Evolutionary conservation across 2,113 vertebrate species (phyloP), one percentile per base, ranked within the genome.

Genomic region (Upupa epops): DNA sequence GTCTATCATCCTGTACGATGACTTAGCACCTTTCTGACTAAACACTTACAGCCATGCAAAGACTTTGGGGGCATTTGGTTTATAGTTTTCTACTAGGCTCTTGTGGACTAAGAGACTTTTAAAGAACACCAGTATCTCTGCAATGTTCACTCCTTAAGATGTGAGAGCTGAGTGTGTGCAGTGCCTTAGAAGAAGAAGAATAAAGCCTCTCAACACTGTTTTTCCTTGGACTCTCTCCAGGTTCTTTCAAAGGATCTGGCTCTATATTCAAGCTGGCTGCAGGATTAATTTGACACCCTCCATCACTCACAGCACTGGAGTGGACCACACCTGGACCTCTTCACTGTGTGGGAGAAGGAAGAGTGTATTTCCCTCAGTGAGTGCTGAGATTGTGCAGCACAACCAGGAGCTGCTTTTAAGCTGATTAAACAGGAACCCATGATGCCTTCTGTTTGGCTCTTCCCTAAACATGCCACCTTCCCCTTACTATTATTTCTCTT

Each of bases 181-280:
- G 19, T n/a, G 79, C 14, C 26, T 22, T 21, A 65, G 21, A 87
- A n/a, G n/a, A n/a, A n/a, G n/a, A 71, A 9, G 25, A 34, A 12
- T 46, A 49, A 66, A 69, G 11, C 45, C 8, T 54, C 60, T 93
- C 85, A 93, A 40, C 4, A 13, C 34, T 65, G 22, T 25, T 89
- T 84, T 82, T 42, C 17, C 54, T 85, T 76, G n/a, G 63, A 64
- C 6, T 83, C 18, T 88, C 17, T 52, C 20, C 51, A 65, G 34
- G 13, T 56, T 74, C 48, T 94, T 89, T 94, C 65, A 89, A 78
- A 91, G 21, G 25, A 73, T 76, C 45, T 92, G 71, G 11, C 19
- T 82, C 26, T 19, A 31, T 68, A 31, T 75, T 90, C 46, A 82
- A 13, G 55, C 49, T 76, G 45, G 31, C 61, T 90, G n/a, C 45